Evolutionary conservation across 2,113 vertebrate genomes (phyloP).

Genomic region (Alouatta palliata): DNA sequence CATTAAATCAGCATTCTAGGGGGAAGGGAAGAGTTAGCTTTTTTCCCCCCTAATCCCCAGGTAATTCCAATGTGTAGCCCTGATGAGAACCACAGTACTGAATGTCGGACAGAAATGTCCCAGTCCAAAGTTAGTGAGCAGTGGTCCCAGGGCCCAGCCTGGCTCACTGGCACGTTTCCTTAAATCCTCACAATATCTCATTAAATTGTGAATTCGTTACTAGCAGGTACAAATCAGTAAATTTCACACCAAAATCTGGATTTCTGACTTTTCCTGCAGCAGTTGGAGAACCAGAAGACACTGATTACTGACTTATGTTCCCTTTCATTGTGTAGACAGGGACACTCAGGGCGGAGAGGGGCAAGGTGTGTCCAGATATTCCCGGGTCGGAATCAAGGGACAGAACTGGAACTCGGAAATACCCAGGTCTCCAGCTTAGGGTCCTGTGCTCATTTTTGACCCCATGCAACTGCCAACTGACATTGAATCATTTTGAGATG

Average conservation of each 20-base stretch:
- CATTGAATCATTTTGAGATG: background rate
- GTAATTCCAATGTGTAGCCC: background rate
- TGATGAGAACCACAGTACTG: background rate
- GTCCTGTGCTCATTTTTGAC: background rate
- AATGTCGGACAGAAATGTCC: background rate
- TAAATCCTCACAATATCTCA: background rate
- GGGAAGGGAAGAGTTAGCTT: background rate
- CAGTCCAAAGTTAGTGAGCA: background rate
- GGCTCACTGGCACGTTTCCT: background rate
- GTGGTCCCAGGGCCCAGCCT: background rate
- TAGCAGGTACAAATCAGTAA: background rate
- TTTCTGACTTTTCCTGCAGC: background rate
- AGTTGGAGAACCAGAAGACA: background rate
- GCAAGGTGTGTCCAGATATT: background rate
- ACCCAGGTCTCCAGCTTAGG: background rate
- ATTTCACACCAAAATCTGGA: background rate
- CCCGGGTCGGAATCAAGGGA: background rate
- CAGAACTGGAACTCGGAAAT: background rate
- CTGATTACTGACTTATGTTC: fast-evolving
- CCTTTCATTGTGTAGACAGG: background rate
- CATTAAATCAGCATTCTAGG: background rate
- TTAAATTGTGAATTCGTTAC: background rate
- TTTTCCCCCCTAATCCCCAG: background rate
- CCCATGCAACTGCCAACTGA: background rate
- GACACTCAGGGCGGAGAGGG: background rate